Conservation (phyloP, 2,113 vertebrate species). For the Neomonachus schauinslandi region DNA sequence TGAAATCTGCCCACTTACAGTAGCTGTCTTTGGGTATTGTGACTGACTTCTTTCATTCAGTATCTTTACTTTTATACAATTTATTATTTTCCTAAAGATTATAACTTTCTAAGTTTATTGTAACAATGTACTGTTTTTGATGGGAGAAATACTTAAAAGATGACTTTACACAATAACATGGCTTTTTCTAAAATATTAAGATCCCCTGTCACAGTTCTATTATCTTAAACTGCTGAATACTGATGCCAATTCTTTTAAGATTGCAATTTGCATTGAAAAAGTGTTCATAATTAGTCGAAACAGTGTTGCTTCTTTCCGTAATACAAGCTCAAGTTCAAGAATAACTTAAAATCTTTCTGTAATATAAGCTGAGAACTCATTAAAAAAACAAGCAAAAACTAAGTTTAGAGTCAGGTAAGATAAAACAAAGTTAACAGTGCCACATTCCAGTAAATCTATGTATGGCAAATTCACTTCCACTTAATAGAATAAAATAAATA, state of each 20-base stretch:
- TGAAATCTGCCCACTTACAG: not conserved
- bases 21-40: not conserved
- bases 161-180: not conserved
- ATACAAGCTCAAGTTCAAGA: not conserved
- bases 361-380: not conserved
- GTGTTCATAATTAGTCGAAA: not conserved
- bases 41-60: not conserved
- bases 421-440: not conserved
- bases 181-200: not conserved
- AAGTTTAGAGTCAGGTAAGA: not conserved
- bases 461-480: not conserved
- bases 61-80: not conserved
- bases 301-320: not conserved
- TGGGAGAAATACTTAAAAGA: not conserved
- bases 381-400: not conserved
- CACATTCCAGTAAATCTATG: not conserved
- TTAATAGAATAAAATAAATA: slow-evolving; percentile 14
- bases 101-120: not conserved
- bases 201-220: not conserved
- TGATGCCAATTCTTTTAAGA: not conserved
- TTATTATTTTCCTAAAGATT: slow-evolving; percentile 1
- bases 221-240: not conserved
- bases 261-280: not conserved
- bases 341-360: not conserved
- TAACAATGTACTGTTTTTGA: not conserved